Base-by-base conservation (phyloP, 2,113 vertebrate genomes). In the Sprattus sprattus region DNA sequence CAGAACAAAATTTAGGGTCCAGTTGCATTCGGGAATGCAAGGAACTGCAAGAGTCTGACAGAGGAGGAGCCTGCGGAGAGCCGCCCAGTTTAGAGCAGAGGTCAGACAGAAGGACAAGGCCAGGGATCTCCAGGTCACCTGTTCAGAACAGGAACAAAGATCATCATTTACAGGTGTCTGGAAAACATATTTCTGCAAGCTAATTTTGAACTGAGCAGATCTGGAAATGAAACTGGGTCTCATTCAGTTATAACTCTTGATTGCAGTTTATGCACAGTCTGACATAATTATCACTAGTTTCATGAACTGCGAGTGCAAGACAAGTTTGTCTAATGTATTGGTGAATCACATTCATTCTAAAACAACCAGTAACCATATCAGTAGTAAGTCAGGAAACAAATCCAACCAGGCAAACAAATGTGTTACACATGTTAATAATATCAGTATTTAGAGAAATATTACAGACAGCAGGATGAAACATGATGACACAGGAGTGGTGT, bases 1-100 rank as follows among this genome's bases (percentile, higher is more conserved):
- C 95, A 0, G 93, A 94, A 83, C 94, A 95, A 89, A 93, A 96
- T 60, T 92, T 93, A 6, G 92, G 88, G 82, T 96, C 95, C 81
- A 95, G 86, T 47, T 94, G 93, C n/a, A 93, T 87, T 81, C 89
- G 93, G 16, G 85, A 83, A 67, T 88, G 82, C 2, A 86, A 81
- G 80, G 88, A 87, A 44, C 83, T 84, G 18, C 83, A 54, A 4
- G 88, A 64, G 9, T 91, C 86, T 0, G 94, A 87, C n/a, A 92
- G 89, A 0, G 86, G 88, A 32, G 92, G 84, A 16, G 85, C 90
- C 47, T 89, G 90, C 28, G 91, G 85, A 39, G 93, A 91, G 71
- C 93, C 89, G 4, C 92, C 84, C 4, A 92, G 88, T 83, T 89
- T 93, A 15, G 93, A 93, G 84, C 92, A 95, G 57, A 96, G 91